Percentiles rank a stretch among this genome's conserved stretches.
These are phyloP conservation scores for Trichomycterus rosablanca DNA, from an alignment of 2,113 vertebrate species.

Conservation along the genomic window DNA sequence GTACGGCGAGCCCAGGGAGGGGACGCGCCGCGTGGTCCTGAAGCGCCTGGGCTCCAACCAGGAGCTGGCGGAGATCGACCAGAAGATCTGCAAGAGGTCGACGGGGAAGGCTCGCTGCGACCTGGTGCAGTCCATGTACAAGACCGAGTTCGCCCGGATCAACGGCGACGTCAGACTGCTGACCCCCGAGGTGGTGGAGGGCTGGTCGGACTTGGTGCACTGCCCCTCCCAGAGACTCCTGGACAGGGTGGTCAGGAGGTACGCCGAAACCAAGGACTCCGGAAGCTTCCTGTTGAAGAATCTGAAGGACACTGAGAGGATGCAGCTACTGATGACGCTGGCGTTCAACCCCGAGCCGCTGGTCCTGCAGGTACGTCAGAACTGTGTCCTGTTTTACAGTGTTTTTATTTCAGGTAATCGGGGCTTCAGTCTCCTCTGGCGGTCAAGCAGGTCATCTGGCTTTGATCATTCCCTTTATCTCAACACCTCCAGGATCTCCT, in stretches of 20 bases:
- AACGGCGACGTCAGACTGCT: constrained; percentile 94
- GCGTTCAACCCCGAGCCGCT: constrained; percentile 97
- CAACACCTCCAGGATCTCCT: too few species aligned
- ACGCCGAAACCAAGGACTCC: constrained; percentile 97
- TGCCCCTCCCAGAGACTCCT: constrained; percentile 96
- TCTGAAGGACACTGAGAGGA: constrained; percentile 94
- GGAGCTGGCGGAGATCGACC: constrained; percentile 93
- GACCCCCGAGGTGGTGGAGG: constrained; percentile 94
- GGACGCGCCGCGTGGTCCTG: constrained; percentile 88
- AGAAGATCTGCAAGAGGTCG: constrained; percentile 95
- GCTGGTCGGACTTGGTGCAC: constrained; percentile 98
- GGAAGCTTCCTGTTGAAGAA: constrained; percentile 97
- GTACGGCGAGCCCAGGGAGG: constrained; percentile 94
- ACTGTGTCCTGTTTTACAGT: too few species aligned
- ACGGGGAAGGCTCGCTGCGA: constrained; percentile 91
- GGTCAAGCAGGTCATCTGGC: too few species aligned
- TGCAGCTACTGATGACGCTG: constrained; percentile 96
- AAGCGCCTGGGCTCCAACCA: constrained; percentile 93
- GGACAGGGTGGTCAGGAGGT: constrained; percentile 91
- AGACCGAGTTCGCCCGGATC: constrained; percentile 91
- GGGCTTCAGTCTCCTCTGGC: too few species aligned
- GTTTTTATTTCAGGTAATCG: too few species aligned
- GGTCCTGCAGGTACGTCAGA: constrained; percentile 87
- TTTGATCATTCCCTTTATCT: too few species aligned
- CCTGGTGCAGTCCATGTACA: constrained; percentile 91